Percentiles rank a stretch among this genome's conserved stretches.
phyloP scores from a whole-genome alignment of 2,888 invertebrate genomes.

The Caenorhabditis parvicauda region DNA sequence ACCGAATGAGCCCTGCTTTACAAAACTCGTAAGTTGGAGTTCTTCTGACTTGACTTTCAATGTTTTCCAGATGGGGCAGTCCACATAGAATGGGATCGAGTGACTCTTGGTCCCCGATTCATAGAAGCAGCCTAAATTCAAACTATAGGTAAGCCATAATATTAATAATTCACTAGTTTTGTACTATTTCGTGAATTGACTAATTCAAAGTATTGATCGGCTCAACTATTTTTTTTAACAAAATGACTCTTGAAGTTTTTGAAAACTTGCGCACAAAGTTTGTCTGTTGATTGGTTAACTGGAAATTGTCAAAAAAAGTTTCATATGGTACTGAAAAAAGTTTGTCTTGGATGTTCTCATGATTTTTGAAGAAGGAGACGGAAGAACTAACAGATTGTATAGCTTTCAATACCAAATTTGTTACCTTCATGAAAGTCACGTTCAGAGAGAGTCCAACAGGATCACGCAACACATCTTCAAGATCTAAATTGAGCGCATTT shows the following conservation, averaged over 20 bases:
- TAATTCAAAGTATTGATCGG: background rate
- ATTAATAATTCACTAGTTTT: no score
- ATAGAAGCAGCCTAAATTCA: constrained; percentile 34
- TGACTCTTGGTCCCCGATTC: constrained; percentile 28
- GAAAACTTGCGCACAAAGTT: no score
- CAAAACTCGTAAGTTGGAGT: no score
- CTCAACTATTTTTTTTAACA: no score
- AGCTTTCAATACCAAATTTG: background rate
- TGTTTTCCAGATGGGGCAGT: constrained; percentile 28
- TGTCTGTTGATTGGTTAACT: no score
- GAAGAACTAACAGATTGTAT: background rate
- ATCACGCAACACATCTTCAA: constrained; percentile 36
- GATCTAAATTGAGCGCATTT: constrained; percentile 37
- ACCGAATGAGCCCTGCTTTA: no score
- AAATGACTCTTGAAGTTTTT: no score
- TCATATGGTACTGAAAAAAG: no score
- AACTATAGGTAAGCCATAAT: constrained; percentile 33
- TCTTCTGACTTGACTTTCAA: no score
- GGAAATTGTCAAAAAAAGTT: background rate
- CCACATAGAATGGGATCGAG: constrained; percentile 18
- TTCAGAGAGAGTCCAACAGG: constrained; percentile 34
- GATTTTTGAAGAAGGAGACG: background rate
- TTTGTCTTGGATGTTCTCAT: background rate
- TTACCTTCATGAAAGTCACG: background rate
- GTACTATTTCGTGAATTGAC: background rate